These are phyloP conservation scores for Drosophila buzzatii DNA, from an alignment of 2,888 invertebrate species.

Conservation along the genomic window DNA sequence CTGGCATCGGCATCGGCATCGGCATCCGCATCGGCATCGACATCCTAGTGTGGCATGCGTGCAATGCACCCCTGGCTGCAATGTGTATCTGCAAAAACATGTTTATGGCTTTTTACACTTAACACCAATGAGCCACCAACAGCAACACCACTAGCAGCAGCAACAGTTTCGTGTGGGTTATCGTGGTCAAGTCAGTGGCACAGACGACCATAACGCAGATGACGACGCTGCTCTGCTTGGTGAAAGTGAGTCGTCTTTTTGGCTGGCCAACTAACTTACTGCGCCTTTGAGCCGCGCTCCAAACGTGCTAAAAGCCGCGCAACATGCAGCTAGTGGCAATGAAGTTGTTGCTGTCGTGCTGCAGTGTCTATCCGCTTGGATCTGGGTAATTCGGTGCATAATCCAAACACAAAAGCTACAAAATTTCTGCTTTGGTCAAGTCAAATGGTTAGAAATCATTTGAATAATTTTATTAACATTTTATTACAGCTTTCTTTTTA, in stretches of 20 bases:
- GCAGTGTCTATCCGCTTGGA: not conserved
- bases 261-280: conserved; percentile 39
- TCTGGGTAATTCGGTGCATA: not conserved
- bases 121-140: conserved; percentile 31
- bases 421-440: not conserved
- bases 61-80: conserved; percentile 33
- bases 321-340: conserved; percentile 17
- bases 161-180: conserved; percentile 34
- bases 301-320: conserved; percentile 1
- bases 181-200: conserved; percentile 41
- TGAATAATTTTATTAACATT: not conserved
- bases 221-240: conserved; percentile 16
- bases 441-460: not conserved
- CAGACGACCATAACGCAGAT: conserved; percentile 8
- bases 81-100: conserved; percentile 45
- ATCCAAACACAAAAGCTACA: not conserved
- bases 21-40: conserved; percentile 26
- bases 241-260: conserved; percentile 44
- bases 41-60: conserved; percentile 48
- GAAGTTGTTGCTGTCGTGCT: not conserved
- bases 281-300: conserved; percentile 3
- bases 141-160: not conserved
- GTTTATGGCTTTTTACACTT: conserved; percentile 49
- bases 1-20: conserved; percentile 21
- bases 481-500: too few species aligned